Percentiles rank a stretch among this genome's conserved stretches.
phyloP scores from a whole-genome alignment of 2,113 vertebrate species.

The Cranoglanis bouderius region DNA sequence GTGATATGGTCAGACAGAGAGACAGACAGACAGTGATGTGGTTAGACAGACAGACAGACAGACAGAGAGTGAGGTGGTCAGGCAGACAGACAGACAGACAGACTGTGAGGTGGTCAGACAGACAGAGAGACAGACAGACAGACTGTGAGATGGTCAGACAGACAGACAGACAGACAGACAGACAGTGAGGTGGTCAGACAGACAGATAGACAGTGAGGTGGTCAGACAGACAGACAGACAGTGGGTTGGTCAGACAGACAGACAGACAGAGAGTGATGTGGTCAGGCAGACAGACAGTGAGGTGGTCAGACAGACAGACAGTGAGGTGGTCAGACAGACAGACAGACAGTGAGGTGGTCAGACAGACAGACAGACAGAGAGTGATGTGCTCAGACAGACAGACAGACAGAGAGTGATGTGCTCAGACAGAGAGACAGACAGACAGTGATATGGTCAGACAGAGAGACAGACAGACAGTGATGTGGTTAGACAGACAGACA shows the following conservation, averaged over 20 bases:
- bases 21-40: background rate
- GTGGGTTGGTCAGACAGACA: background rate
- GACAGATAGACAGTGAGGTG: background rate
- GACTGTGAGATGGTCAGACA: background rate
- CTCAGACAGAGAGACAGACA: background rate
- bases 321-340: background rate
- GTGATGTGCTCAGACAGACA: background rate
- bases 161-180: background rate
- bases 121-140: background rate
- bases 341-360: background rate
- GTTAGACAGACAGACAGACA: background rate
- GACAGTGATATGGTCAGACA: background rate
- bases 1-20: background rate
- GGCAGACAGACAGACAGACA: too few species aligned
- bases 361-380: conserved; percentile 9
- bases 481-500: conserved; percentile 12
- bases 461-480: background rate
- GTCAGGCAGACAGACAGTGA: too few species aligned
- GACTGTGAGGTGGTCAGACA: background rate
- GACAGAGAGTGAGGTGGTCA: background rate
- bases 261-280: background rate
- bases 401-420: background rate
- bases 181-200: background rate
- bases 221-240: background rate
- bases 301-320: conserved; percentile 13